Base-by-base conservation (phyloP, 2,797 vertebrate genomes). In the Prionace glauca region DNA sequence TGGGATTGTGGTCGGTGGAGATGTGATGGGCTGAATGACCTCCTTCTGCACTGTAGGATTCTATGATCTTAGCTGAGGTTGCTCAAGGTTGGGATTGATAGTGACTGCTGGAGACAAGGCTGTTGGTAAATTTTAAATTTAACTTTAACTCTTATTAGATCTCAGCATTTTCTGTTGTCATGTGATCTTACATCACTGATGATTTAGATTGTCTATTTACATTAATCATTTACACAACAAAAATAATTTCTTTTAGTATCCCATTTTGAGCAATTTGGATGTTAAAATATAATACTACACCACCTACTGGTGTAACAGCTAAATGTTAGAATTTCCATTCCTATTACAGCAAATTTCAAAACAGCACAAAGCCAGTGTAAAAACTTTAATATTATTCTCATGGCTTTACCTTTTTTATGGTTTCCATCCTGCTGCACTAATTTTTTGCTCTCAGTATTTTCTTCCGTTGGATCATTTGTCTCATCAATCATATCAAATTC, bases 401-500 rank as follows among this genome's bases (percentile, higher is more conserved):
- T 29, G 20, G 32, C 7, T 41, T 77, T 77, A 95, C 93, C 72
- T 60, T 10, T 69, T 12, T 41, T 24, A 41, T 67, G 0, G 24
- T 41, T 69, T 92, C 32, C 62, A 41, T 92, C n/a, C 18, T 41
- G 90, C n/a, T 45, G 20, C n/a, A 24, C 12, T 41, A 5, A 22
- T 14, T 77, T 95, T 77, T 12, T 20, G 50, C 95, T 96, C 95
- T 93, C 95, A 7, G 94, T 96, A 41, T 96, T 16, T 95, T 97
- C 96, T 62, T 96, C 96, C 67, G 96, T 72, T 96, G 71, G 32
- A 72, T 95, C 96, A 12, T 94, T 36, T n/a, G 90, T 96, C 86
- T 98, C 98, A 16, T 98, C 98, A 36, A 97, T 97, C 96, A 98
- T 97, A 96, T 98, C 97, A 96, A 98, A 98, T 41, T 92, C 98